Evolutionary conservation across 2,113 vertebrate species (phyloP), one percentile per base, ranked within the genome.

Genomic region (Benitochromis conjunctus): DNA sequence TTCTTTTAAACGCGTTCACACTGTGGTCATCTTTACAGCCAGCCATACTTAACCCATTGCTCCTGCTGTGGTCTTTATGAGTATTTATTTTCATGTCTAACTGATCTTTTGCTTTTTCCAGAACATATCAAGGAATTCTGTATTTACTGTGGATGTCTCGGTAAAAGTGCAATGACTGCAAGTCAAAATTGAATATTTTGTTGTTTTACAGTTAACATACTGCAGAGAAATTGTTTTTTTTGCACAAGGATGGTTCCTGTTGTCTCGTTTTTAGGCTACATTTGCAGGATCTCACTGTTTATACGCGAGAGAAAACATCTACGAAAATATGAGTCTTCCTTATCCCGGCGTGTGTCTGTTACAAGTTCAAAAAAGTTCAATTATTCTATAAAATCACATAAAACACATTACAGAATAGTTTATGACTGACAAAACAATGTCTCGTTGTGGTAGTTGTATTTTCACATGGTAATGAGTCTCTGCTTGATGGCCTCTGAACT

Each of bases 401-500:
- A 84, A 84, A 24, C 81, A 21, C 51, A 29, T 13, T 55, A 48
- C 31, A 41, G 46, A 82, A 38, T 88, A 11, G 53, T 0, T 13
- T 18, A 9, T 24, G 77, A 66, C 81, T 58, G 57, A 78, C 48
- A 74, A 84, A 87, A 89, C 77, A 55, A 10, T 2, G 34, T 88
- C 93, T 4, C n/a, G 19, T 64, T 19, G 78, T 55, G 82, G 88
- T 91, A 84, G 79, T 57, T 53, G 86, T 80, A 90, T 83, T 93
- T 94, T 91, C 88, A 34, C 56, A 82, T 66, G 77, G 82, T 86
- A 34, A 81, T 12, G 46, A 71, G 55, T 90, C 90, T 83, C 83
- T 51, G 74, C 71, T 79, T 95, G 88, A 93, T 84, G 88, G 87
- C 93, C 90, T 86, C 53, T 21, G n/a, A 87, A 82, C 88, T 90